These are phyloP conservation scores for Syrista parreyssii DNA, from an alignment of 2,888 invertebrate genomes.

Conservation along the genomic window DNA sequence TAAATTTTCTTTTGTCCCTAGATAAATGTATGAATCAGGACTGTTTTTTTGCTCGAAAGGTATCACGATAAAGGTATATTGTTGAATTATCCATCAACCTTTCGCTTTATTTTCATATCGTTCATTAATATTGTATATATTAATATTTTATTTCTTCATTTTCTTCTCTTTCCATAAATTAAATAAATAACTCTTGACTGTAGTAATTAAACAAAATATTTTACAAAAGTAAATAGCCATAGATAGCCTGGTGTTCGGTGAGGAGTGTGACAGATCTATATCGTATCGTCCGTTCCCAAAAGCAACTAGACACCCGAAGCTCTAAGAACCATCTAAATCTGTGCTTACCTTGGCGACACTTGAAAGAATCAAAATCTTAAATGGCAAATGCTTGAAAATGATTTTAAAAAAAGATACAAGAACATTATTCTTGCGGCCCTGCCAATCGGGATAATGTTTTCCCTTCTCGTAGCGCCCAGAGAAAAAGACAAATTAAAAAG, in stretches of 20 bases:
- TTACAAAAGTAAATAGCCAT: conserved; percentile 60
- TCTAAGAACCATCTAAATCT: conserved; percentile 17
- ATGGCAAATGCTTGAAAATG: background rate
- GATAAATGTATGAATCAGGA: background rate
- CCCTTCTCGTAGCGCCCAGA: background rate
- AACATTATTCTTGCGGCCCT: background rate
- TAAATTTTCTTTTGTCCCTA: background rate
- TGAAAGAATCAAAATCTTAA: background rate
- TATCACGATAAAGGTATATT: conserved; percentile 34
- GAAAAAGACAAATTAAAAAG: background rate
- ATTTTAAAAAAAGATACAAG: background rate
- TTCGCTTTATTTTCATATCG: conserved; percentile 17
- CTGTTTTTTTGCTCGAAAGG: background rate
- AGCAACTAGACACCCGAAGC: conserved; percentile 50
- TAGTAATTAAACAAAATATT: conserved; percentile 58
- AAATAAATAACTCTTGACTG: conserved; percentile 61
- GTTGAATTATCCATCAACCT: conserved; percentile 20
- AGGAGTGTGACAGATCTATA: conserved; percentile 37
- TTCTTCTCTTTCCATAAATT: conserved; percentile 58
- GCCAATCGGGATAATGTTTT: background rate
- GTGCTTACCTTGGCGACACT: conserved; percentile 41
- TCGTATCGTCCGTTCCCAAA: conserved; percentile 40
- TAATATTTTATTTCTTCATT: conserved; percentile 50
- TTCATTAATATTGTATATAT: conserved; percentile 59
- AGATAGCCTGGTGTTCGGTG: conserved; percentile 37